phyloP scores from a whole-genome alignment of 2,797 vertebrate genomes.

The Ptychadena robeensis region DNA sequence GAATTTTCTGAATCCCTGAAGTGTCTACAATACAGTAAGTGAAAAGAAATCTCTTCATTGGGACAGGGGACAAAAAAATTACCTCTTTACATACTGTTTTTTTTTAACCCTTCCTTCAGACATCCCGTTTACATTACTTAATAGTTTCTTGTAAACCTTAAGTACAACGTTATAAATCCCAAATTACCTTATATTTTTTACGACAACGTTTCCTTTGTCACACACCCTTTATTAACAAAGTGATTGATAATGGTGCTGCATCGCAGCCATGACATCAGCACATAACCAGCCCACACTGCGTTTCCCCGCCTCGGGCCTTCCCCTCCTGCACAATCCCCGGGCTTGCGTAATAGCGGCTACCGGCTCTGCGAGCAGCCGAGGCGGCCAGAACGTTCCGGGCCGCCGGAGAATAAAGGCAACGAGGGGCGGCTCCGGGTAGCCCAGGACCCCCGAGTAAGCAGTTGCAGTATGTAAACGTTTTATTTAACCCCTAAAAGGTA shows the following conservation, averaged over 20 bases:
- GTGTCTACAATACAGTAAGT: too few relatives aligned
- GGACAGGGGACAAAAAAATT: too few relatives aligned
- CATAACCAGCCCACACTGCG: slow-evolving; percentile 4
- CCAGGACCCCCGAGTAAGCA: background rate
- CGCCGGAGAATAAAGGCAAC: background rate
- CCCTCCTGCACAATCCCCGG: slow-evolving; percentile 25
- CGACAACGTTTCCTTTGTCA: too few relatives aligned
- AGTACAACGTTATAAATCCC: too few relatives aligned
- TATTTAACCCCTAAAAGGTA: background rate
- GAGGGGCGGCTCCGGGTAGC: background rate
- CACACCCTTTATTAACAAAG: background rate
- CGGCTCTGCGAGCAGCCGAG: slow-evolving; percentile 1
- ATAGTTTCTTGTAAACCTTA: too few relatives aligned
- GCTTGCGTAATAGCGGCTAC: slow-evolving; percentile 9
- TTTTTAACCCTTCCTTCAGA: background rate
- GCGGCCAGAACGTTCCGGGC: background rate
- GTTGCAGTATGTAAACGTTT: background rate
- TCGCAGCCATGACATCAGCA: background rate
- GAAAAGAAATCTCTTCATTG: too few relatives aligned
- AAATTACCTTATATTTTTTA: too few relatives aligned
- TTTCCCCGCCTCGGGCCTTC: slow-evolving; percentile 33
- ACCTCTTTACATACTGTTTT: background rate
- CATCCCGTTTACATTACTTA: background rate
- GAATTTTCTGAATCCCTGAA: too few relatives aligned
- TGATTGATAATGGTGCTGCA: background rate